Evolutionary conservation across 2,888 invertebrate genomes (phyloP).

Genomic region (Cataglyphis cursor): DNA sequence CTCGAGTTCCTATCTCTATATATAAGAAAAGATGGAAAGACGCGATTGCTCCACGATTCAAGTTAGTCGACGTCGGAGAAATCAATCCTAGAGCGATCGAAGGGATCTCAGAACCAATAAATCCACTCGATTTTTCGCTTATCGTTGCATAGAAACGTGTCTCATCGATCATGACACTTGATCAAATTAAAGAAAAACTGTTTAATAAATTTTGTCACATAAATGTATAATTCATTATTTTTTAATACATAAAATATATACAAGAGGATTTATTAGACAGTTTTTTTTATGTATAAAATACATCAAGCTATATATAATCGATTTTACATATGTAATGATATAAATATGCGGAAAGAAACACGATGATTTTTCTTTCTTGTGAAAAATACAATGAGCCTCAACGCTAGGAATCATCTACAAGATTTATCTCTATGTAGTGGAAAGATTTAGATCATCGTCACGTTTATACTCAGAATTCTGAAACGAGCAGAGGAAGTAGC

Average conservation of each 20-base stretch:
- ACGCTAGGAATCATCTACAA: neutral
- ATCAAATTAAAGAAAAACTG: slow-evolving; percentile 37
- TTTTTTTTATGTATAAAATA: neutral
- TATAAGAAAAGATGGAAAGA: slow-evolving; percentile 21
- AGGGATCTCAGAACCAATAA: slow-evolving; percentile 7
- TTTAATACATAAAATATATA: neutral
- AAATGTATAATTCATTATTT: neutral
- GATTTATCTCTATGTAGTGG: neutral
- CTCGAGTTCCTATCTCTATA: slow-evolving; percentile 16
- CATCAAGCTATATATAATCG: neutral
- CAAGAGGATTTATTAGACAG: neutral
- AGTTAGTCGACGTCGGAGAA: slow-evolving; percentile 47
- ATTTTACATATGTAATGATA: neutral
- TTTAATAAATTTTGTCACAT: slow-evolving; percentile 1
- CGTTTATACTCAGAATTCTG: slow-evolving; percentile 29
- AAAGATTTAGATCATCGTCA: slow-evolving; percentile 31
- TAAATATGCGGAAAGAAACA: neutral
- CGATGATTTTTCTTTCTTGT: neutral
- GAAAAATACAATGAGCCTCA: too few species aligned
- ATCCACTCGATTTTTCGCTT: slow-evolving; percentile 33
- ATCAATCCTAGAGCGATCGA: slow-evolving; percentile 40
- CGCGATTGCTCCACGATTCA: slow-evolving; percentile 25
- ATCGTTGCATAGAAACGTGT: slow-evolving; percentile 18
- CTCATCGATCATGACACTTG: neutral
- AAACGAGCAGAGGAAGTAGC: neutral